Percentiles rank a stretch among this genome's conserved stretches.
These are phyloP conservation scores for Remorina albescens DNA, from an alignment of 2,797 vertebrate genomes.

Conservation along the genomic window DNA sequence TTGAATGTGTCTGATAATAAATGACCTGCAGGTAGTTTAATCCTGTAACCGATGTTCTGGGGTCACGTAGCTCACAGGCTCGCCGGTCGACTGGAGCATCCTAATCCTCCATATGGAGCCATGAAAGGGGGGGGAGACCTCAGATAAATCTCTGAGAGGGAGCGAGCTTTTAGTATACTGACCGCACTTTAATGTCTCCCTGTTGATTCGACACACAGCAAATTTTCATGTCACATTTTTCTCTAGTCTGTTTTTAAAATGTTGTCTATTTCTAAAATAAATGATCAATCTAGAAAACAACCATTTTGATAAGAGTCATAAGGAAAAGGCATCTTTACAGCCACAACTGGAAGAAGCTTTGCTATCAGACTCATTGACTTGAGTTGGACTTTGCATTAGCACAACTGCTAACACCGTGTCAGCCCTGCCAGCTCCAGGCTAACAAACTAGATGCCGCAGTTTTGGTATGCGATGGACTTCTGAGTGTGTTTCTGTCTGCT, in stretches of 20 bases:
- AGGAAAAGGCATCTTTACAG: too few relatives aligned
- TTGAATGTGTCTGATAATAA: conserved; percentile 39
- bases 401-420: too few relatives aligned
- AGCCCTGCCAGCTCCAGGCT: too few relatives aligned
- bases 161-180: conserved; percentile 6
- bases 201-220: not conserved
- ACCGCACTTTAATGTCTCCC: conserved; percentile 24
- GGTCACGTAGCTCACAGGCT: conserved; percentile 42
- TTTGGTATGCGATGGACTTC: too few relatives aligned
- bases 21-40: conserved; percentile 42
- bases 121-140: not conserved
- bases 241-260: not conserved
- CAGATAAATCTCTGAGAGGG: conserved; percentile 19
- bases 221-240: accelerated
- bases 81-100: conserved; percentile 24
- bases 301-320: too few relatives aligned
- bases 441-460: too few relatives aligned
- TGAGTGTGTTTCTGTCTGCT: too few relatives aligned
- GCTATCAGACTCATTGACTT: too few relatives aligned
- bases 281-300: too few relatives aligned
- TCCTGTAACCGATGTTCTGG: conserved; percentile 33
- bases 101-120: conserved; percentile 49
- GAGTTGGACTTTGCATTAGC: too few relatives aligned
- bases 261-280: too few relatives aligned
- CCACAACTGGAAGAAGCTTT: too few relatives aligned